Base-by-base conservation (phyloP, 1,140 invertebrate species). In the Ceratina japonica region DNA sequence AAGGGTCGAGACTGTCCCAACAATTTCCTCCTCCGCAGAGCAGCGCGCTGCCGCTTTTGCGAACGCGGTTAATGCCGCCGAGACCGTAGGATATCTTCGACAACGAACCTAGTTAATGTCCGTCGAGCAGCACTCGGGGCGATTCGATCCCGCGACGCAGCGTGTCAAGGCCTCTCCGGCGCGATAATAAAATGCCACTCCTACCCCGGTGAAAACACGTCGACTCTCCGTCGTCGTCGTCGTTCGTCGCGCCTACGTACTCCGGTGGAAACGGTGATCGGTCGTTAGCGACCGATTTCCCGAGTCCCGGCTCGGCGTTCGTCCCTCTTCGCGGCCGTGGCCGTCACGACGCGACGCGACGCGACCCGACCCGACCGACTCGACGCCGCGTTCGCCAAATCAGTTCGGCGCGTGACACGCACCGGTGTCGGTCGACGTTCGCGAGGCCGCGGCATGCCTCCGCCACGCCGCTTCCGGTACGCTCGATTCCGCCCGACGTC, bases 391-490 rank as follows among this genome's bases (percentile, higher is more conserved):
- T 49, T 52, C 54, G 56, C 64, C 71, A 61, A 75, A 75, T 22
- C 71, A 75, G 62, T 65, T 24, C 18, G 44, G 44, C 77, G 63
- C 51, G 61, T 74, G 52, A 54, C 65, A 64, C 74, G 63, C 59
- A 65, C 31, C 78, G 69, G 73, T 54, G 37, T 58, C 13, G 37
- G 24, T 65, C 24, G 24, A 49, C 66, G n/a, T 54, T 68, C 65
- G 62, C 44, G 63, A 31, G 80, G 89, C 87, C 87, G 87, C 87
- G 82, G 86, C 76, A 90, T 90, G 89, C n/a, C 15, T 5, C 87
- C 83, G 85, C 81, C 78, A 80, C 71, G 81, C 63, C 80, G 74
- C 71, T 85, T 82, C 82, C 84, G 84, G 83, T 82, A 70, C 73
- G 24, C 61, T 74, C 82, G 83, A 85, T 83, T 61, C 12, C 31